A percentile compares a stretch with the other conserved stretches of the same genome.
Evolutionary conservation across 2,888 invertebrate genomes (phyloP).

Genomic region (Clepsis dumicolana): DNA sequence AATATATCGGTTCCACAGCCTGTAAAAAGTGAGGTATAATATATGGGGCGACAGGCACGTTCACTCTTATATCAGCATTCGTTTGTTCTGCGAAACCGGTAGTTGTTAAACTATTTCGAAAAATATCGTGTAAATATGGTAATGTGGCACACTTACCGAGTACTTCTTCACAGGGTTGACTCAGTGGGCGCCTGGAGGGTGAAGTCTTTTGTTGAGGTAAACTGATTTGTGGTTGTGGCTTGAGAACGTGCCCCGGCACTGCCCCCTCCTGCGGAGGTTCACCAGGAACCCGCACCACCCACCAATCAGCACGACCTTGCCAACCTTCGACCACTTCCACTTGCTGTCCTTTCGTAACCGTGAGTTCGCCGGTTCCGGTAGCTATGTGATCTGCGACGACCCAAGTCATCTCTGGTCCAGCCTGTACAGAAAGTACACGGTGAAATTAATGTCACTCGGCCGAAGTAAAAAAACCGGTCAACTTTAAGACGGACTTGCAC

Average conservation of each 20-base stretch:
- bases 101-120: background rate
- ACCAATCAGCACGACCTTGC: constrained; percentile 89
- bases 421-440: constrained; percentile 79
- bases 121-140: background rate
- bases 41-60: no score
- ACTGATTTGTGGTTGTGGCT: constrained; percentile 69
- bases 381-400: constrained; percentile 94
- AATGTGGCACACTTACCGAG: constrained; percentile 77
- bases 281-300: constrained; percentile 88
- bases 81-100: no score
- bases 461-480: no score
- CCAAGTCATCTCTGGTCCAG: constrained; percentile 95
- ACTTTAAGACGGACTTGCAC: no score
- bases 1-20: no score
- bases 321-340: constrained; percentile 95
- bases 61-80: no score
- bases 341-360: constrained; percentile 96
- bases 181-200: constrained; percentile 74
- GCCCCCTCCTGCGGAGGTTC: constrained; percentile 91
- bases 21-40: no score
- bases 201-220: constrained; percentile 71
- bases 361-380: constrained; percentile 92
- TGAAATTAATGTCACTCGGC: constrained; percentile 36
- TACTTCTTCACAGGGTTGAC: constrained; percentile 75
- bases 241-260: constrained; percentile 92